These are phyloP conservation scores for Drosophila rubida DNA, from an alignment of 2,888 invertebrate species.

Conservation along the genomic window DNA sequence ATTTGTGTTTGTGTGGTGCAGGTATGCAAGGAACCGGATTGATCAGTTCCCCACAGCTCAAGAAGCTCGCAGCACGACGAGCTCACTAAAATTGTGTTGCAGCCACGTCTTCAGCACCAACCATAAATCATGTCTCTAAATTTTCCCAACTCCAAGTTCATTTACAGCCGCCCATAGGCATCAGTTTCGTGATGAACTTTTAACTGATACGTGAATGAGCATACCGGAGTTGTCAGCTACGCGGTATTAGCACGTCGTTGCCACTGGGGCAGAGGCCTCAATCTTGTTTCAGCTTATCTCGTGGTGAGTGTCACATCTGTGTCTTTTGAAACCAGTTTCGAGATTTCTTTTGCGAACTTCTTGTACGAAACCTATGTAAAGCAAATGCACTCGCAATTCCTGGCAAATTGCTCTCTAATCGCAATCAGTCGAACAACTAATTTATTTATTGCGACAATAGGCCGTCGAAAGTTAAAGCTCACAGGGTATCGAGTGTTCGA, in stretches of 20 bases:
- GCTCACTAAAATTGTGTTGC: not conserved
- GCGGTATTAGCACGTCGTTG: constrained; percentile 39
- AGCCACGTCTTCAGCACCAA: not conserved
- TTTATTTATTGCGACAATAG: not conserved
- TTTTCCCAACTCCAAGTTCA: not conserved
- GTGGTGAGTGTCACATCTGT: constrained; percentile 34
- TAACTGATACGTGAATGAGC: not conserved
- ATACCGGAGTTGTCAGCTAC: not conserved
- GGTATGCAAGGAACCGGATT: constrained; percentile 58
- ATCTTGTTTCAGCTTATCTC: constrained; percentile 41
- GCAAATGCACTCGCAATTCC: constrained; percentile 19
- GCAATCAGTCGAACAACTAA: not conserved
- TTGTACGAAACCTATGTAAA: constrained; percentile 16
- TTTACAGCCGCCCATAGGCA: not conserved
- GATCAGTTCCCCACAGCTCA: constrained; percentile 31
- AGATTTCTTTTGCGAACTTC: constrained; percentile 41
- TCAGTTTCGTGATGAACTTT: not conserved
- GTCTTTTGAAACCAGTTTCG: constrained; percentile 60
- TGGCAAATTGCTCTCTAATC: constrained; percentile 26
- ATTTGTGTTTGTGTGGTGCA: constrained; percentile 6
- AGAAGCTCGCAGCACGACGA: constrained; percentile 4
- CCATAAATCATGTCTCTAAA: not conserved
- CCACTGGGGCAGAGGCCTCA: not conserved
- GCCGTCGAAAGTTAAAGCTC: not conserved
- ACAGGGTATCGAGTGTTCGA: constrained; percentile 28